Evolutionary conservation across 2,113 vertebrate species (phyloP).

Genomic region (Sinocyclocheilus rhinocerous): DNA sequence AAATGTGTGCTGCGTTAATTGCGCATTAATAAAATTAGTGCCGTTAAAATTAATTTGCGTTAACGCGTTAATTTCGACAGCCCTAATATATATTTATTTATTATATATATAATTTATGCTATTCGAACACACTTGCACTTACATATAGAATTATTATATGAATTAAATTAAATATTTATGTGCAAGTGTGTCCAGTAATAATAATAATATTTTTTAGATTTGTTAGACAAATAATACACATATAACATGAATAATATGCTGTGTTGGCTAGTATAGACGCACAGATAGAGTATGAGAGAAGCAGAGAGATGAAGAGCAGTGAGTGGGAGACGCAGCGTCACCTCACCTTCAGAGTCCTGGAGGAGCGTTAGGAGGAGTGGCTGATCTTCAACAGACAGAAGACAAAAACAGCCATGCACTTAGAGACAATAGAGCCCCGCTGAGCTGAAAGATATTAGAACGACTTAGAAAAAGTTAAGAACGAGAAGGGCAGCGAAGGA

Average conservation of each 20-base stretch:
- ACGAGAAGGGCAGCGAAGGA: neutral
- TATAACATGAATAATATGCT: neutral
- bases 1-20: no score
- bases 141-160: neutral
- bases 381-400: slow-evolving; percentile 68
- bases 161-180: neutral
- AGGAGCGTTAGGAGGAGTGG: slow-evolving; percentile 75
- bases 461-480: neutral
- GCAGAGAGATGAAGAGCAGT: neutral
- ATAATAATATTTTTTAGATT: neutral
- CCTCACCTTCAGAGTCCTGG: slow-evolving; percentile 74
- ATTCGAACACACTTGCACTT: no score
- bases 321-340: slow-evolving; percentile 40
- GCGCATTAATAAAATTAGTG: no score
- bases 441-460: slow-evolving; percentile 7
- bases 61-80: no score
- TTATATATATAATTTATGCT: no score
- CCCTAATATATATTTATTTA: no score
- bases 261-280: neutral
- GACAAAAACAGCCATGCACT: slow-evolving; percentile 49
- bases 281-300: neutral
- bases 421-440: slow-evolving; percentile 1
- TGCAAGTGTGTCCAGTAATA: neutral
- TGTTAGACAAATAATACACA: neutral
- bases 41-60: no score